Evolutionary conservation across 2,113 vertebrate species (phyloP).

Genomic region (Elanoides forficatus): DNA sequence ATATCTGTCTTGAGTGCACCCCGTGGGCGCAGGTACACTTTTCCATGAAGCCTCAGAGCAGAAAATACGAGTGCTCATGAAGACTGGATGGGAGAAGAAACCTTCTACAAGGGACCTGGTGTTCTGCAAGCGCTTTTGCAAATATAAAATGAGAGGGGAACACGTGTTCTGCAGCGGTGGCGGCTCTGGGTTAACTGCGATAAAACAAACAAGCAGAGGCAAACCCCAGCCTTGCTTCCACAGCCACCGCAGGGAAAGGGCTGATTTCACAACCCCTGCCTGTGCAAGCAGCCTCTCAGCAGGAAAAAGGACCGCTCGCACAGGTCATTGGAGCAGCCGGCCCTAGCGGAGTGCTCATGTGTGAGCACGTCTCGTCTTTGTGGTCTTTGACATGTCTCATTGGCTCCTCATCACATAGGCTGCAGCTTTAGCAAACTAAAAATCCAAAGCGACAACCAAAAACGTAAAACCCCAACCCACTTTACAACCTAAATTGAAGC

Average conservation of each 20-base stretch:
- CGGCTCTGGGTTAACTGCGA: background rate
- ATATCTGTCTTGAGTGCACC: background rate
- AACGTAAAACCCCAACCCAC: background rate
- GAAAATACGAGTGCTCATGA: background rate
- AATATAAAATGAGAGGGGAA: background rate
- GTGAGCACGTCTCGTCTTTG: fast-evolving
- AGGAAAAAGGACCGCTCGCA: background rate
- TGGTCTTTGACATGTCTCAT: background rate
- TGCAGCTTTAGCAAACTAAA: background rate
- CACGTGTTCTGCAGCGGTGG: fast-evolving
- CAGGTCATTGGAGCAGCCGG: background rate
- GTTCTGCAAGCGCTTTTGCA: background rate
- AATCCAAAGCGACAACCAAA: background rate
- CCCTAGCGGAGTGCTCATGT: background rate
- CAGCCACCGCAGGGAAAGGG: background rate
- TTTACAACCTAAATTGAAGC: background rate
- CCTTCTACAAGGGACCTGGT: background rate
- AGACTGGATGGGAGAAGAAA: background rate
- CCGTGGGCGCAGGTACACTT: fast-evolving
- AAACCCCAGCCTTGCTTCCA: background rate
- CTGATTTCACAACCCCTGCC: background rate
- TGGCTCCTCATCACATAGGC: background rate
- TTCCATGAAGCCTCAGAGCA: background rate
- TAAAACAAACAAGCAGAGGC: background rate
- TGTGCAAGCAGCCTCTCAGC: background rate